These are phyloP conservation scores for Microhierax caerulescens DNA, from an alignment of 2,797 vertebrate species.

Conservation along the genomic window DNA sequence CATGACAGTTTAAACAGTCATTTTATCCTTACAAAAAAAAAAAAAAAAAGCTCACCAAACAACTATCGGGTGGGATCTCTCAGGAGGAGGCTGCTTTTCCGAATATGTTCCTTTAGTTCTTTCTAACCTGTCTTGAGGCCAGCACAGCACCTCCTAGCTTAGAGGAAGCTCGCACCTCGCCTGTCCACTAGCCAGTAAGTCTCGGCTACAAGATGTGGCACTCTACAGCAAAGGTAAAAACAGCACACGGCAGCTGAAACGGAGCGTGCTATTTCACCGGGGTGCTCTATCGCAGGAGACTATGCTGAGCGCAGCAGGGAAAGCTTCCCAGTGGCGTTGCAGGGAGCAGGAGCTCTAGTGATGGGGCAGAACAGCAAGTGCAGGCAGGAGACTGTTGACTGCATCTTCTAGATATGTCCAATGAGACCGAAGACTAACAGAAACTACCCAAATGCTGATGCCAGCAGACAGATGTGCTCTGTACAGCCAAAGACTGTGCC, in stretches of 20 bases:
- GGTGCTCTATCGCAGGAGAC: not conserved
- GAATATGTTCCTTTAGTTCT: rapidly evolving
- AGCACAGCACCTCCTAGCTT: not conserved
- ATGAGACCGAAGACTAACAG: not conserved
- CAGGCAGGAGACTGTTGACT: not conserved
- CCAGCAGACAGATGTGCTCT: constrained; percentile 12
- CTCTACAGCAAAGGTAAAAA: not conserved
- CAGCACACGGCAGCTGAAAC: not conserved
- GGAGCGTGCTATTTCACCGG: rapidly evolving
- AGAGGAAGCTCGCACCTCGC: not conserved
- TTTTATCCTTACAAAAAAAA: not conserved
- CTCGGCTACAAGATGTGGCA: not conserved
- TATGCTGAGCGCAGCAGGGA: not conserved
- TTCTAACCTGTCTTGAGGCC: not conserved
- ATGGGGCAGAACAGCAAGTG: not conserved
- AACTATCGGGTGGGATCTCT: not conserved
- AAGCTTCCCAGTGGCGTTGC: constrained; percentile 1
- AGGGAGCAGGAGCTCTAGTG: constrained; percentile 43
- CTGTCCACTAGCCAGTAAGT: not conserved
- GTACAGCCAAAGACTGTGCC: not conserved
- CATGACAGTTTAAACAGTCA: not conserved
- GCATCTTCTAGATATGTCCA: not conserved
- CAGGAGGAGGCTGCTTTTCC: not conserved
- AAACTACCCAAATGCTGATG: not conserved
- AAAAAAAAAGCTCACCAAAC: not conserved